Evolutionary conservation across 2,113 vertebrate genomes (phyloP).

Genomic region (Sorex araneus): DNA sequence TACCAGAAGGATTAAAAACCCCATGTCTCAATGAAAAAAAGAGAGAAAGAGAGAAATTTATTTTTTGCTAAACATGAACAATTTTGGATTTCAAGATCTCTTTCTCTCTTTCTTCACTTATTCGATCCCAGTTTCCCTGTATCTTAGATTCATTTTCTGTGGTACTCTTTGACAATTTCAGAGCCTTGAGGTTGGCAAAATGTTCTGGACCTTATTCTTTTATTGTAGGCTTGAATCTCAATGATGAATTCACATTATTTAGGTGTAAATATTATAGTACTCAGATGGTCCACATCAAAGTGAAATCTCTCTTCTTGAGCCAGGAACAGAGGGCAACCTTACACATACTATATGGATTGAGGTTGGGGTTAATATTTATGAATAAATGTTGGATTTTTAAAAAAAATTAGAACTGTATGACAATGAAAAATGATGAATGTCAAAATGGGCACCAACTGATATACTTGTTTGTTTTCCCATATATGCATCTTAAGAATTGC

Average conservation of each 20-base stretch:
- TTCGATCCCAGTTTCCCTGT: background rate
- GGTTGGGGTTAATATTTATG: background rate
- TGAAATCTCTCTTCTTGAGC: background rate
- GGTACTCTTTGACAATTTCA: background rate
- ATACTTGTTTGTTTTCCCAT: background rate
- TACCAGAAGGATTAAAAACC: too few relatives aligned
- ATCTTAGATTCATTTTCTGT: background rate
- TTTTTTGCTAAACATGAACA: too few relatives aligned
- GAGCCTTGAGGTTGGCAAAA: background rate
- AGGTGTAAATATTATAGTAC: background rate
- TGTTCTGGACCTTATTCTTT: background rate
- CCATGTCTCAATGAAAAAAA: too few relatives aligned
- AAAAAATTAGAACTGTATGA: background rate
- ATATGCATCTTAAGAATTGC: background rate
- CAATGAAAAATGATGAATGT: background rate
- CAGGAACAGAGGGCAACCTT: background rate
- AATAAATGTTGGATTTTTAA: background rate
- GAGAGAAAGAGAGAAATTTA: too few relatives aligned
- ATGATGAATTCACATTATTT: background rate
- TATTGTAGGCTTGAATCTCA: background rate
- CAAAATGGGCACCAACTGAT: background rate
- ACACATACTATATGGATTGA: background rate
- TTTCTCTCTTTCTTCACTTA: background rate
- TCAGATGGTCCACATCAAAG: background rate
- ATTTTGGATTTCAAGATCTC: too few relatives aligned